Base-by-base conservation (phyloP, 2,113 vertebrate species). In the Elgaria multicarinata region DNA sequence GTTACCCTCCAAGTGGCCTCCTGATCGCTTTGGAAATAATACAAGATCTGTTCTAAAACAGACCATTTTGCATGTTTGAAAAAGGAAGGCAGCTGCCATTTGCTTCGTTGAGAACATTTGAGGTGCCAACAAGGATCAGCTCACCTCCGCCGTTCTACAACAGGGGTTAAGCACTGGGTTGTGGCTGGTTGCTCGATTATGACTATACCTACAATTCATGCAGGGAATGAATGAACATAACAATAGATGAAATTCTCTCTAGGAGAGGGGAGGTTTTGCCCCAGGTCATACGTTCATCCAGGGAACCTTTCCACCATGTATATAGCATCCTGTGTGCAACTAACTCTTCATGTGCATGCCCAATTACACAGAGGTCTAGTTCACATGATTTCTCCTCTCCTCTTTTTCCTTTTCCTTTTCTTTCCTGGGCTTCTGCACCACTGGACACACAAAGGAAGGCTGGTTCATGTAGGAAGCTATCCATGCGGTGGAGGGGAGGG, bases 11-110 rank as follows among this genome's bases (percentile, higher is more conserved):
- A 16, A 62, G 50, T 0, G 6, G 69, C 77, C n/a, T 83, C 20
- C 0, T 0, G 0, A 1, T 62, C 75, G 31, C n/a, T 67, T 8
- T 0, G 39, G 53, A 84, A 79, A 44, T 4, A 83, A 14, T 2
- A 4, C 2, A 33, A 16, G 74, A 78, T 79, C 4, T 2, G 1
- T 10, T 39, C 53, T 1, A 4, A 79, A 79, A 31, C 0, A 2
- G 16, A 64, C 16, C 10, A 9, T 76, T 69, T 42, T 53, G 3
- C 36, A 16, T 14, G 18, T 58, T 62, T 33, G 50, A 4, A 26
- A 24, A 36, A 36, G 42, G 4, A 18, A 62, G 10, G 9, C 10
- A 0, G 2, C 66, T 77, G 66, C 20, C 0, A 0, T 50, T 18
- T 14, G 4, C 0, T 0, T 46, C 81, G 1, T 55, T 50, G 18